These are phyloP conservation scores for Nebria salina DNA, from an alignment of 2,888 invertebrate genomes.

Conservation along the genomic window DNA sequence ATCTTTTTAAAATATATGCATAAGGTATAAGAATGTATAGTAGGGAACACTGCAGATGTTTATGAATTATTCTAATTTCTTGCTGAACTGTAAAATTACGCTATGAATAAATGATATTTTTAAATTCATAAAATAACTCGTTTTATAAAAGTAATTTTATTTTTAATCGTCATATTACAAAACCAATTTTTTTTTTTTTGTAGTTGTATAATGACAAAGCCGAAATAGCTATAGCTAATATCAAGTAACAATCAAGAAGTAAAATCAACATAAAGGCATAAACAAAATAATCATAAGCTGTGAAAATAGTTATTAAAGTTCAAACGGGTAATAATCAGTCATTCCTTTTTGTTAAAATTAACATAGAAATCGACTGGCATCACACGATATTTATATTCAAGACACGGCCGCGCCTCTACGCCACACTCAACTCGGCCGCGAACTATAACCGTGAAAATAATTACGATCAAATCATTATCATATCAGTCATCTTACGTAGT, in stretches of 20 bases:
- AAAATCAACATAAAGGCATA: neutral
- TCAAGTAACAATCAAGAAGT: neutral
- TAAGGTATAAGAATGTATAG: too few relatives aligned
- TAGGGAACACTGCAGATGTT: too few relatives aligned
- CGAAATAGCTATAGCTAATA: neutral
- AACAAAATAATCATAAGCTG: constrained; percentile 37
- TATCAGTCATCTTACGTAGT: constrained; percentile 10
- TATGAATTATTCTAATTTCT: too few relatives aligned
- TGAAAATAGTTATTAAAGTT: constrained; percentile 40
- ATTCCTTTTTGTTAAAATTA: constrained; percentile 39
- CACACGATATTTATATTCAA: constrained; percentile 42
- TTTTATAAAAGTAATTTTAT: too few relatives aligned
- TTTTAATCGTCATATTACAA: too few relatives aligned
- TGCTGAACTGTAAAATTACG: too few relatives aligned
- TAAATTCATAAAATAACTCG: too few relatives aligned
- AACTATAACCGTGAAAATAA: constrained; percentile 39
- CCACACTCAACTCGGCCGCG: constrained; percentile 16
- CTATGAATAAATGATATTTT: too few relatives aligned
- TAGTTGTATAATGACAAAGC: neutral
- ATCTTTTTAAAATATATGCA: too few relatives aligned
- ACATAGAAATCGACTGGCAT: constrained; percentile 42
- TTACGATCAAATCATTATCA: constrained; percentile 13
- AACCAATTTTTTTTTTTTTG: neutral
- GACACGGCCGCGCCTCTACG: neutral
- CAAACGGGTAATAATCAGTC: constrained; percentile 26